A percentile compares a stretch with the other conserved stretches of the same genome.
Evolutionary conservation across 2,113 vertebrate genomes (phyloP).

Genomic region (Condylura cristata): DNA sequence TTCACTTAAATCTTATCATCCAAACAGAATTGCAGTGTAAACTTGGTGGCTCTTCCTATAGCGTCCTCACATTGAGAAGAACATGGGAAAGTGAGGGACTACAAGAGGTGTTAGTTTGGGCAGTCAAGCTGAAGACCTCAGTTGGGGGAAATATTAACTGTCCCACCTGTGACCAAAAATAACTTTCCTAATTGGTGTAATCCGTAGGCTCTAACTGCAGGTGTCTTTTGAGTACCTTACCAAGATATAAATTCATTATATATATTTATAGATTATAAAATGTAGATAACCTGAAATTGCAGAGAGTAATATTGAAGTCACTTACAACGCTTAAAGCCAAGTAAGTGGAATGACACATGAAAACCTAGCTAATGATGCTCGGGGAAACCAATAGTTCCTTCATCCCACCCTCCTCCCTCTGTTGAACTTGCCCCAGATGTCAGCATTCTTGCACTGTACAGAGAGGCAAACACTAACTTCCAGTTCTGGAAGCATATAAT

Average conservation of each 20-base stretch:
- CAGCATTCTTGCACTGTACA: background rate
- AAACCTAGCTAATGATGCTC: background rate
- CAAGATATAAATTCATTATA: slow-evolving; percentile 9
- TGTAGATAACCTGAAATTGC: slow-evolving; percentile 32
- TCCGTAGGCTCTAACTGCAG: background rate
- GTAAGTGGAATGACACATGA: background rate
- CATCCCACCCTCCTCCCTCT: background rate
- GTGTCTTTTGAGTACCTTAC: slow-evolving; percentile 4
- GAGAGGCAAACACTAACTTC: background rate
- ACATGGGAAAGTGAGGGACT: accelerated
- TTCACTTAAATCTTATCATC: background rate
- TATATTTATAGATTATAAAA: slow-evolving; percentile 62
- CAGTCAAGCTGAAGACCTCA: background rate
- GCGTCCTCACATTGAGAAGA: background rate
- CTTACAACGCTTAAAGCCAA: slow-evolving; percentile 56
- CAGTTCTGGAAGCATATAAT: background rate
- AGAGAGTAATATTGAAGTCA: slow-evolving; percentile 41
- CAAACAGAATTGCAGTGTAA: background rate
- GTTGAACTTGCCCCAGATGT: background rate
- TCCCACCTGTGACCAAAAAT: background rate
- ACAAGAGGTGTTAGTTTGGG: background rate
- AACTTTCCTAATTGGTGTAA: background rate
- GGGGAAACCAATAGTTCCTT: background rate
- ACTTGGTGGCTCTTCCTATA: background rate
- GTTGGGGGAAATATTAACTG: slow-evolving; percentile 22